Evolutionary conservation across 2,113 vertebrate genomes (phyloP), one percentile per base, ranked within the genome.

Genomic region (Epinephelus cyanopodus): DNA sequence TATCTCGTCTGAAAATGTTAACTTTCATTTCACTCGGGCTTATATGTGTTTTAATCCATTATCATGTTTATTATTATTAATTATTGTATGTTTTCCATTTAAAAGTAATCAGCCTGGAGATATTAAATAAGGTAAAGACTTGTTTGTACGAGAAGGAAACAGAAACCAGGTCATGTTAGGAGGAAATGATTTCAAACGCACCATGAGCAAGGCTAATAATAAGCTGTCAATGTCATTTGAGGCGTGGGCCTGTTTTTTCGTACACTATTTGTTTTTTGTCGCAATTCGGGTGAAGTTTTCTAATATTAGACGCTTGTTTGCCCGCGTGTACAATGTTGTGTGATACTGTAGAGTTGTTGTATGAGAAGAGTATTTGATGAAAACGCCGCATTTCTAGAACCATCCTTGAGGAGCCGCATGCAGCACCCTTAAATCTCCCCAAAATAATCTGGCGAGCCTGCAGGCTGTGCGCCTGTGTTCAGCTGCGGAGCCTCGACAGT

Each of bases 321-420:
- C 23, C 2, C 1, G 14, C 1, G 3, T 39, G 0, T 53, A 42
- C 21, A n/a, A 4, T 11, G 29, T n/a, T 5, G 33, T 33, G 17
- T 54, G 18, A 19, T 25, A 18, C 11, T 19, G 0, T 19, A 4
- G 4, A 27, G 39, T 19, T 23, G 27, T 39, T 52, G 1, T 4
- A 25, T 63, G 33, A 29, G 42, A 21, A n/a, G 19, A 69, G 6
- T 4, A 56, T 6, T 17, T 13, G 21, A 45, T 4, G 23, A 19
- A 23, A 23, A 33, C 1, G 2, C 5, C 6, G 5, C 13, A 61
- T 63, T 74, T 83, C 67, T 33, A 33, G 42, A 65, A 56, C 61
- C 5, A 25, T 68, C 68, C n/a, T 56, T 37, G 0, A 53, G 48
- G 48, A 79, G 37, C 69, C 2, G 77, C 81, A 87, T 79, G 63